Evolutionary conservation across 2,797 vertebrate genomes (phyloP), one percentile per base, ranked within the genome.

Genomic region (Ispidina lecontei): DNA sequence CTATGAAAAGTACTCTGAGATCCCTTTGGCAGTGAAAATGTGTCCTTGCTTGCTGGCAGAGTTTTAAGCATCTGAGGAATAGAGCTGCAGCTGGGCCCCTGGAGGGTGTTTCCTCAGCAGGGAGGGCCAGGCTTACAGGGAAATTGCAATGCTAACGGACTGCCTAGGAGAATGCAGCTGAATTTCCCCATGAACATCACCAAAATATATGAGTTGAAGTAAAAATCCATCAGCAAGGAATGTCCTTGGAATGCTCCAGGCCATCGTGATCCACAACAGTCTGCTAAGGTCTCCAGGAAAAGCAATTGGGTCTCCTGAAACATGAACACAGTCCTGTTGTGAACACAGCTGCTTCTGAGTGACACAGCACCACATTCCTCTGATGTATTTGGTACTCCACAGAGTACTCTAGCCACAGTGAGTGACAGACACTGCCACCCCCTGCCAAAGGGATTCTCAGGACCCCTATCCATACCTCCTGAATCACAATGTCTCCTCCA

Each of bases 51-150:
- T 37, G 5, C 21, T 55, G 25, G 39, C 23, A 46, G n/a, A 56
- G 9, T 19, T 35, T 23, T 28, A n/a, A 74, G 6, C 2, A 44
- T 16, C 23, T n/a, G 0, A 0, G n/a, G 17, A 63, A 4, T 52
- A 20, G 26, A 47, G 52, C 29, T 72, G 49, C n/a, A 49, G 25
- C 10, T 10, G 20, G 4, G 3, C 18, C 41, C 19, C 5, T 5
- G 20, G 39, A 7, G 10, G 23, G 10, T n/a, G 7, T 5, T 60
- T 8, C 10, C 23, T 62, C 25, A 19, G 5, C 10, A 31, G 20
- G 33, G 15, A 73, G 39, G 49, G 33, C 26, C 23, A 47, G 52
- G 20, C 13, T 76, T 7, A 46, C 14, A n/a, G 7, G 17, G 26
- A 55, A 74, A 25, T 58, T 33, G 33, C 1, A 1, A 6, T 0